Percentiles rank a stretch among this genome's conserved stretches.
These are phyloP conservation scores for Podocnemis expansa DNA, from an alignment of 2,113 vertebrate species.

Conservation along the genomic window DNA sequence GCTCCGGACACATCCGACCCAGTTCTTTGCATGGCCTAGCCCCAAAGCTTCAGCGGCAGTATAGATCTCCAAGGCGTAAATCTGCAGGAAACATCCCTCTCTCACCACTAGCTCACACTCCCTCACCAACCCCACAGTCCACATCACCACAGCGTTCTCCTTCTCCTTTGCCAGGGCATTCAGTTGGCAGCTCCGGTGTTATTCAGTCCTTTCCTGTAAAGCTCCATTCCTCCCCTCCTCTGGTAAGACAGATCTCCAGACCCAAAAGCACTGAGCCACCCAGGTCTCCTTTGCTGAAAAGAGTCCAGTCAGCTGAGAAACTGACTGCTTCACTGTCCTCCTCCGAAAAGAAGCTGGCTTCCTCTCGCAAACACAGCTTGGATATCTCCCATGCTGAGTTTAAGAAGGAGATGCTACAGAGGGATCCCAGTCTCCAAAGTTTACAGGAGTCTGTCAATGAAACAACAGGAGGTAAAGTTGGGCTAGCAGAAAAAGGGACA, in stretches of 20 bases:
- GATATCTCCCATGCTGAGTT: conserved; percentile 91
- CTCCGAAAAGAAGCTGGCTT: conserved; percentile 83
- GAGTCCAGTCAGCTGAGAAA: conserved; percentile 95
- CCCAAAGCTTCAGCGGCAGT: conserved; percentile 96
- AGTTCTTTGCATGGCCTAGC: conserved; percentile 95
- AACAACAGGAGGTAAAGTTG: conserved; percentile 76
- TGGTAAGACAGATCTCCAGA: conserved; percentile 90
- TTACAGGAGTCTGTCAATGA: conserved; percentile 84
- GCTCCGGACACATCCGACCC: conserved; percentile 95
- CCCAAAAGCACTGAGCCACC: conserved; percentile 94
- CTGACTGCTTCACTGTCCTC: conserved; percentile 83
- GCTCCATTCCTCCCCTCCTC: conserved; percentile 91
- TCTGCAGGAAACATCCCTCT: conserved; percentile 96
- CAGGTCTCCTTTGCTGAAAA: conserved; percentile 94
- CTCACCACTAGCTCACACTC: conserved; percentile 94
- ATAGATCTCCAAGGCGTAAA: conserved; percentile 94
- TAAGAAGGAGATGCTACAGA: conserved; percentile 92
- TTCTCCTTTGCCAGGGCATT: conserved; percentile 87
- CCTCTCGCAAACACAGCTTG: conserved; percentile 89
- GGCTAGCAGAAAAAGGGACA: conserved; percentile 85
- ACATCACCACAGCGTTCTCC: conserved; percentile 94
- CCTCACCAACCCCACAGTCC: conserved; percentile 91
- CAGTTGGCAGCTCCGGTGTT: conserved; percentile 74
- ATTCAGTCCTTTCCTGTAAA: conserved; percentile 89
- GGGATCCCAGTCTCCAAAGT: conserved; percentile 87